Evolutionary conservation across 2,797 vertebrate genomes (phyloP), one percentile per base, ranked within the genome.

Genomic region (Sitta carolinensis): DNA sequence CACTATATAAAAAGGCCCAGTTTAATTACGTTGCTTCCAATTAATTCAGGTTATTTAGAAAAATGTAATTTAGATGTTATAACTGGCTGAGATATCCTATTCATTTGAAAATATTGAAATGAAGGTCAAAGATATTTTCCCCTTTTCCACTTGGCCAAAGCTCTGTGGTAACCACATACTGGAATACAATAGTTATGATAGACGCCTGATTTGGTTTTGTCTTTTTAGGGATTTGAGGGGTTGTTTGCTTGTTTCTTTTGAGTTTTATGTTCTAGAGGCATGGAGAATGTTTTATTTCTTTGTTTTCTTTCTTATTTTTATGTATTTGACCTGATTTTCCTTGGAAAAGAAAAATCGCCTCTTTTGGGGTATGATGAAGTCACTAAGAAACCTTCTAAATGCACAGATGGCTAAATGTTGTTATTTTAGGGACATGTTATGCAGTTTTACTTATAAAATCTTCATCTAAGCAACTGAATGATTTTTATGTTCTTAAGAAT

Each of bases 11-110:
- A 94, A 52, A 42, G 10, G 0, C 5, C 11, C 32, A 78, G 51
- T 94, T 97, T 96, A 96, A 95, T 95, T 96, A 95, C 94, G 48
- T 81, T 95, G 48, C 52, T 96, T 97, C 96, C 68, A 96, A 90
- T 76, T 93, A 96, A 89, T 95, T 96, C 94, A 96, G 45, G 40
- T 97, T 87, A 67, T 94, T 42, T 85, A 94, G 94, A 94, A 97
- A 97, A 96, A 97, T 93, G 47, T 92, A 89, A 93, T 95, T 96
- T 96, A 95, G 83, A 85, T 92, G 67, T 86, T 96, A 67, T 68
- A 95, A 90, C 47, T 96, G 76, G 94, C 40, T 84, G 75, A 97
- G 30, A 68, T 54, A 87, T 75, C 18, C 6, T 84, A 59, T 81
- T 79, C 11, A 64, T 79, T 84, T 90, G 51, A 91, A 96, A 96